phyloP scores from a whole-genome alignment of 2,888 invertebrate species.

The Urechis unicinctus region DNA sequence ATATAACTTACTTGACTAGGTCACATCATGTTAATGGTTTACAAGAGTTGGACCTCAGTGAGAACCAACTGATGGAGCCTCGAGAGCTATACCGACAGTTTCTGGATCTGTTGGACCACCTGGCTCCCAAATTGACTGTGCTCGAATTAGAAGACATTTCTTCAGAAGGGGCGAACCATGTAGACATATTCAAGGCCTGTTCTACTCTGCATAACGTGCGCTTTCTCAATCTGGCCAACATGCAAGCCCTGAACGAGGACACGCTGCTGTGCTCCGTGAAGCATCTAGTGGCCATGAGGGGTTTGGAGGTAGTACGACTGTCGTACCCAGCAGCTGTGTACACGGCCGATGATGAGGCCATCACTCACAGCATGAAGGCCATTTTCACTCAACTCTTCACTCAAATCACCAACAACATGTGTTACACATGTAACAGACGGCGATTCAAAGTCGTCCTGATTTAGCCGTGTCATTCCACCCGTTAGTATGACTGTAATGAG shows the following conservation, averaged over 20 bases:
- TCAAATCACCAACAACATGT: no score
- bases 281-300: background rate
- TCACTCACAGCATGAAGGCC: no score
- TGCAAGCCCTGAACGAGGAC: background rate
- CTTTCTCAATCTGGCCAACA: slow-evolving; percentile 27
- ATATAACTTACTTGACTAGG: slow-evolving; percentile 29
- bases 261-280: background rate
- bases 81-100: slow-evolving; percentile 12
- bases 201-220: slow-evolving; percentile 23
- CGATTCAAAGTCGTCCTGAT: no score
- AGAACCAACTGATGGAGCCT: slow-evolving; percentile 30
- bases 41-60: slow-evolving; percentile 37
- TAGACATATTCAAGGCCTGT: slow-evolving; percentile 14
- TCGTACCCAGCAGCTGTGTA: background rate
- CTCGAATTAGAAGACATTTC: slow-evolving; percentile 37
- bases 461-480: no score
- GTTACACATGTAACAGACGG: no score
- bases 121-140: slow-evolving; percentile 22
- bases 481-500: no score
- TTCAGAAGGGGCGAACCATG: slow-evolving; percentile 23
- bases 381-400: no score
- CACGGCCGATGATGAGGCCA: background rate
- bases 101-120: slow-evolving; percentile 17
- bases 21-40: slow-evolving; percentile 31
- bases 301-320: background rate